A percentile compares a stretch with the other conserved stretches of the same genome.
Conservation (phyloP, 2,797 vertebrate genomes). For the Melopsittacus undulatus region DNA sequence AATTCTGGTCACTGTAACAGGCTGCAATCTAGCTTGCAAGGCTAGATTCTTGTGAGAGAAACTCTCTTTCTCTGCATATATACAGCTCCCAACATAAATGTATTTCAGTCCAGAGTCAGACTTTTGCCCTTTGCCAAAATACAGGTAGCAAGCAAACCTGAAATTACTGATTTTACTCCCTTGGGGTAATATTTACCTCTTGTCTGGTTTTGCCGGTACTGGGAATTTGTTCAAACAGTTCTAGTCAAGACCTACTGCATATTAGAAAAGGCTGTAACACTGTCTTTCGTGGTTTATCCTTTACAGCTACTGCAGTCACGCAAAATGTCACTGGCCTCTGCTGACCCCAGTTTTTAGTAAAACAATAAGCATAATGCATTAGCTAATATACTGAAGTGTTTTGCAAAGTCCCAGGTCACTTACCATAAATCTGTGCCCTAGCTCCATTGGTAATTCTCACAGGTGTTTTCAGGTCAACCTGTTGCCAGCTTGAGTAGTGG, state of each 20-base stretch:
- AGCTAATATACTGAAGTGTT: background rate
- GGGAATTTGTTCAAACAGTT: background rate
- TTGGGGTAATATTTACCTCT: background rate
- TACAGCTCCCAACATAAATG: background rate
- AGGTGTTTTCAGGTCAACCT: background rate
- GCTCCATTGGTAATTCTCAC: background rate
- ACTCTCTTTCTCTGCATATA: rapidly evolving
- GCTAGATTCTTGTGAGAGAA: background rate
- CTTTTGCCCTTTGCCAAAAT: background rate
- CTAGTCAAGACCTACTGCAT: background rate
- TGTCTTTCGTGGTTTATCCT: background rate
- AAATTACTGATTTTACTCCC: background rate
- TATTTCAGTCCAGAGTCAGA: background rate
- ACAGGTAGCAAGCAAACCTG: background rate
- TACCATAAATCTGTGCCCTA: background rate
- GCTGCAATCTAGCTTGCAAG: background rate
- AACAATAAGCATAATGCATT: background rate
- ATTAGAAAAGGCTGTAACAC: background rate
- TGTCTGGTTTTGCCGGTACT: background rate
- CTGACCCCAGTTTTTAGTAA: background rate
- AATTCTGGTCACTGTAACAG: background rate
- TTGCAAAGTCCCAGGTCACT: background rate
- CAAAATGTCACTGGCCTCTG: background rate
- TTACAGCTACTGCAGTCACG: background rate
- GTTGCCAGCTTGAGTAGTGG: background rate